Evolutionary conservation across 2,113 vertebrate species (phyloP), one percentile per base, ranked within the genome.

Genomic region (Hiodon alosoides): DNA sequence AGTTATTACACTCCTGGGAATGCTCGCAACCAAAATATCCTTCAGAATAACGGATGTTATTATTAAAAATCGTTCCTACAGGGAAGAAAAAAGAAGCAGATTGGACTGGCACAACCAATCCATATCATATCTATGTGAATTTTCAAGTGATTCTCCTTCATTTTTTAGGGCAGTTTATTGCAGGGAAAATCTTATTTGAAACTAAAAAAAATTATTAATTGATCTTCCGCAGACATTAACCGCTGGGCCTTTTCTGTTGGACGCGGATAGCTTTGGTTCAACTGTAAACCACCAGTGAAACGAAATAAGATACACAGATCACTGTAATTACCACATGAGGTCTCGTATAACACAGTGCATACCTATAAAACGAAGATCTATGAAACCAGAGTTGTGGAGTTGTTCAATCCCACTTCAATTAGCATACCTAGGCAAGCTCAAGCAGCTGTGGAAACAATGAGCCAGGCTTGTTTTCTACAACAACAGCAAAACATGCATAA

Each of bases 1-100:
- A 82, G 81, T 78, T 78, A 76, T 76, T 77, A 81, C 79, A 78
- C 81, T 79, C 80, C 78, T 81, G 82, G 85, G 85, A 85, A 79
- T 75, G 64, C 79, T 78, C 74, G 64, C 75, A 85, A 83, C 81
- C 78, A 81, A 82, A 83, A 85, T 83, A 81, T 79, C 70, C 78
- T 69, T 59, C 60, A 66, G 67, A 76, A 81, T 82, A 79, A 78
- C 60, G 81, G 81, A 85, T 80, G 79, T 77, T 80, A 65, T 71
- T 72, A 83, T 82, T 85, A 77, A 80, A 80, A 76, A 78, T 77
- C 73, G 66, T 74, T 77, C 69, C 75, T 76, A 80, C 66, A 60
- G 69, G 77, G 75, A 64, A 80, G 77, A 71, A 69, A 71, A 76
- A 64, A 80, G 77, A 71, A 69, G 73, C 64, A 69, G 69, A 59